These are phyloP conservation scores for Rhamphomyia laevipes DNA, from an alignment of 2,888 invertebrate genomes.

Conservation along the genomic window DNA sequence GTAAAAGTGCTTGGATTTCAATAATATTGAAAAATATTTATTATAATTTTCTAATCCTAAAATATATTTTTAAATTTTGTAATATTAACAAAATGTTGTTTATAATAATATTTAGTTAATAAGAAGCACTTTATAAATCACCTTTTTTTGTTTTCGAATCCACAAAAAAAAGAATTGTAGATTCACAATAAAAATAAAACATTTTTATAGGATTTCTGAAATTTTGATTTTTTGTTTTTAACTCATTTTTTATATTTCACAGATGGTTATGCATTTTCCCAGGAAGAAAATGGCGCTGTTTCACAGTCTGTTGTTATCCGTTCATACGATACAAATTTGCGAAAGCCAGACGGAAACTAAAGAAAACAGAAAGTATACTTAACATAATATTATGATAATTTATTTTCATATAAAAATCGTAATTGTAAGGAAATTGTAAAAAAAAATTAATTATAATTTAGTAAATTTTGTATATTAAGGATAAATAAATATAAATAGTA, in stretches of 20 bases:
- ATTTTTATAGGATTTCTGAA: background rate
- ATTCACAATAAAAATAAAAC: background rate
- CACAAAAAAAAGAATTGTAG: background rate
- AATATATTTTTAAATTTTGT: too few species aligned
- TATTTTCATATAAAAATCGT: too few species aligned
- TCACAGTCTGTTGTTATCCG: conserved; percentile 91
- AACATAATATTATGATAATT: too few species aligned
- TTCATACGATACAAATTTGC: conserved; percentile 87
- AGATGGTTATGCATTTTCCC: conserved; percentile 99
- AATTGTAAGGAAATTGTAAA: too few species aligned
- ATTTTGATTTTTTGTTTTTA: background rate
- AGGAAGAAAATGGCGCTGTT: conserved; percentile 95
- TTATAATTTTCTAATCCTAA: too few species aligned
- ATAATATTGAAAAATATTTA: too few species aligned
- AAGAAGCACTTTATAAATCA: too few species aligned
- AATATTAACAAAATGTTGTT: too few species aligned
- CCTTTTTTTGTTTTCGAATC: background rate
- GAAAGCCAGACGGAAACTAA: conserved; percentile 57
- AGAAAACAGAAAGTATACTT: background rate
- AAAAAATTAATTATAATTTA: too few species aligned
- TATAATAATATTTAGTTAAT: background rate
- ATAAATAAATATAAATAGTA: too few species aligned
- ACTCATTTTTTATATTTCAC: conserved; percentile 2
- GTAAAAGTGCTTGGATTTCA: too few species aligned
- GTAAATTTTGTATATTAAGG: too few species aligned